A percentile compares a stretch with the other conserved stretches of the same genome.
These are phyloP conservation scores for Microtus ochrogaster DNA, from an alignment of 2,113 vertebrate genomes.

Conservation along the genomic window DNA sequence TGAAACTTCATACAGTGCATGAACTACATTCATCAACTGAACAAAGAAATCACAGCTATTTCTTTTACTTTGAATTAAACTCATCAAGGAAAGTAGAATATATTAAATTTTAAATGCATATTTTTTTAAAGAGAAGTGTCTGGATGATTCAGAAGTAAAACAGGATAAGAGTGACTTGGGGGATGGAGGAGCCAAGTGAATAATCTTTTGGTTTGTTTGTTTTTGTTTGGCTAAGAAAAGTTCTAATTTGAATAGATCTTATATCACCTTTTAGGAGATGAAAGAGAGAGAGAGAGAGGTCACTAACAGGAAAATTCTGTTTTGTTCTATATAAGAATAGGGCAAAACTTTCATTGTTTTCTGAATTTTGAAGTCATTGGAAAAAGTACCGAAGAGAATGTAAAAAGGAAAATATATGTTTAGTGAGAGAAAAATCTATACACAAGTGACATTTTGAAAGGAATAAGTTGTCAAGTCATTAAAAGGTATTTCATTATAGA, in stretches of 20 bases:
- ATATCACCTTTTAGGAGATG: background rate
- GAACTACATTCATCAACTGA: background rate
- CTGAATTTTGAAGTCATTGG: slow-evolving; percentile 44
- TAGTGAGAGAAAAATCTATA: background rate
- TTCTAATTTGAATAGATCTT: background rate
- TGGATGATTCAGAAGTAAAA: background rate
- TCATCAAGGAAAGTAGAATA: background rate
- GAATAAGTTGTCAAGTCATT: background rate
- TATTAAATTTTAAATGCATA: slow-evolving; percentile 18
- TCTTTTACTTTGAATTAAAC: slow-evolving; percentile 8
- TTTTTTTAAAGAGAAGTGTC: background rate
- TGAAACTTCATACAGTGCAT: background rate
- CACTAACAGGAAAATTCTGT: slow-evolving; percentile 21
- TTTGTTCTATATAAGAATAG: slow-evolving; percentile 32
- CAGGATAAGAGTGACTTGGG: background rate
- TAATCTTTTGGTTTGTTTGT: background rate
- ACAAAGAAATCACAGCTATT: background rate
- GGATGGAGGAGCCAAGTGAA: background rate
- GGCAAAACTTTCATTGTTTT: slow-evolving; percentile 32
- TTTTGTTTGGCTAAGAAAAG: background rate
- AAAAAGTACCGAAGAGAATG: background rate
- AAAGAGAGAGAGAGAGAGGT: too few species aligned
- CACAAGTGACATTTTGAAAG: slow-evolving; percentile 19
- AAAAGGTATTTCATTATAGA: background rate
- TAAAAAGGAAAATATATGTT: background rate